Conservation (phyloP, 2,113 vertebrate species). For the Pungitius pungitius region DNA sequence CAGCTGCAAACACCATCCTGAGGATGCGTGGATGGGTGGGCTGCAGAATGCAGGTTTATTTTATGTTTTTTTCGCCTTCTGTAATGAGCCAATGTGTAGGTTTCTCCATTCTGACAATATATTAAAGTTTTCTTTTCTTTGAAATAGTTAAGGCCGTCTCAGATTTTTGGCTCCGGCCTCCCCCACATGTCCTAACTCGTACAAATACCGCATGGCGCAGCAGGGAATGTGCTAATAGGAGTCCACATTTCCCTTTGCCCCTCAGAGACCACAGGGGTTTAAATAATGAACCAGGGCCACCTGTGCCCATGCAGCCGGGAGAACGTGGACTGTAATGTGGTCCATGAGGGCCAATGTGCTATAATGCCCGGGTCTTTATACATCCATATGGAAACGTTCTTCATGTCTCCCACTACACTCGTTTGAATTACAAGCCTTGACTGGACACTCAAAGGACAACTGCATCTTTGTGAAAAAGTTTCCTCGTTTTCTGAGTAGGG, state of each 20-base stretch:
- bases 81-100: neutral
- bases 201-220: constrained; percentile 28
- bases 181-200: constrained; percentile 37
- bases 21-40: neutral
- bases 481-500: neutral
- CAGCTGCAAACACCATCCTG: constrained; percentile 24
- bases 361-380: neutral
- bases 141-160: neutral
- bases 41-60: neutral
- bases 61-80: constrained; percentile 9
- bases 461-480: constrained; percentile 12
- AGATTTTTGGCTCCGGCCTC: neutral
- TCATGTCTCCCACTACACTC: constrained; percentile 10
- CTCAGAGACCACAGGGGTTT: constrained; percentile 42
- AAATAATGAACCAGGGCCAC: constrained; percentile 65
- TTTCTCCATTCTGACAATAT: neutral
- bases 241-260: constrained; percentile 29
- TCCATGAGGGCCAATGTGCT: constrained; percentile 30
- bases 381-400: constrained; percentile 27
- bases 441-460: neutral
- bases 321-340: constrained; percentile 31
- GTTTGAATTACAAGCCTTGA: constrained; percentile 10
- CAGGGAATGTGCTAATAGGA: constrained; percentile 52
- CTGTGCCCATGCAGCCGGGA: constrained; percentile 51
- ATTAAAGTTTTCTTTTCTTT: neutral